These are phyloP conservation scores for Chrysemys picta DNA, from an alignment of 2,113 vertebrate species.

Conservation along the genomic window DNA sequence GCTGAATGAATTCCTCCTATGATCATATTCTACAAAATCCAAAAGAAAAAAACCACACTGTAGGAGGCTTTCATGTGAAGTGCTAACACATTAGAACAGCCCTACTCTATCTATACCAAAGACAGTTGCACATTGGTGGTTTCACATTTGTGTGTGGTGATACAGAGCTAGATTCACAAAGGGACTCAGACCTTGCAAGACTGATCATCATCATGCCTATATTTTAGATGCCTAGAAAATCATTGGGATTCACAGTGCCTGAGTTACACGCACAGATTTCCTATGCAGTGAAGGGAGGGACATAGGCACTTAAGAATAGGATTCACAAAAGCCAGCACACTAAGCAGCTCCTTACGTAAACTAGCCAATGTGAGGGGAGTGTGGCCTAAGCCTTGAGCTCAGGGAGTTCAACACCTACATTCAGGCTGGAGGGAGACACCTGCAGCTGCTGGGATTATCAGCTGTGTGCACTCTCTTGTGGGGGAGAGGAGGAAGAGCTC, in stretches of 20 bases:
- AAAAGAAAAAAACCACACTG: not conserved
- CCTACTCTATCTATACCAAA: not conserved
- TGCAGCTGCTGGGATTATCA: not conserved
- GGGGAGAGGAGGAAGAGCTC: not conserved
- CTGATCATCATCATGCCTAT: not conserved
- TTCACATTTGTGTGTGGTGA: not conserved
- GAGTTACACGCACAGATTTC: not conserved
- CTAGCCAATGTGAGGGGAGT: not conserved
- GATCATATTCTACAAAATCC: not conserved
- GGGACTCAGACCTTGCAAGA: not conserved
- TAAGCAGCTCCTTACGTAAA: not conserved
- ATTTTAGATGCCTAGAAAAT: not conserved
- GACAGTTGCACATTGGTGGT: not conserved
- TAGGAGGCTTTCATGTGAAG: not conserved
- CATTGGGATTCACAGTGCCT: not conserved
- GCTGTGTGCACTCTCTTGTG: not conserved
- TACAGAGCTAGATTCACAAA: not conserved
- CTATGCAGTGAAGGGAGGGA: not conserved
- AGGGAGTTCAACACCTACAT: not conserved
- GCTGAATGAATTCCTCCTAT: slow-evolving; percentile 12
- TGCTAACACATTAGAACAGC: not conserved
- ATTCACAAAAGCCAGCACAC: not conserved
- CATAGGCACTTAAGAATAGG: not conserved
- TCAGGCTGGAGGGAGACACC: not conserved
- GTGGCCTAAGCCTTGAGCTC: not conserved